phyloP scores from a whole-genome alignment of 2,888 invertebrate genomes.

The Agrenia bidenticulata region DNA sequence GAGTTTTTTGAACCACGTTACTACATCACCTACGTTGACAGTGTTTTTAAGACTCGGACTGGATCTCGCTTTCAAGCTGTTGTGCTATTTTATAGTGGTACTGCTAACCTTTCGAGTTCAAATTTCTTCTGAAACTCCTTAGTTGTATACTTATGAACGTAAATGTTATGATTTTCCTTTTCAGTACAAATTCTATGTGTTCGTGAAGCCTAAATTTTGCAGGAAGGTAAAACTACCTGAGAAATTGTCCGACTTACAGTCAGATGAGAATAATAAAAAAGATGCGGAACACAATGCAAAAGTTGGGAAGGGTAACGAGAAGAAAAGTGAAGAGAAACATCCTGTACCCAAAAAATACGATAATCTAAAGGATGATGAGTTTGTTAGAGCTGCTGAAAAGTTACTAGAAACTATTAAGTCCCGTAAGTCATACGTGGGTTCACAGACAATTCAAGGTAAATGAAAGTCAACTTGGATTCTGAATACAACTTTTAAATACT shows the following conservation, averaged over 20 bases:
- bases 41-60: neutral
- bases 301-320: neutral
- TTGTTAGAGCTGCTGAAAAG: neutral
- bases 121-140: too few species aligned
- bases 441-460: neutral
- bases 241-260: neutral
- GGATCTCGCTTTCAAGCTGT: neutral
- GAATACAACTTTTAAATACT: too few species aligned
- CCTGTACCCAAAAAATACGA: neutral
- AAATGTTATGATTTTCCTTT: too few species aligned
- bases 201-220: neutral
- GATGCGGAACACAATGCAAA: neutral
- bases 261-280: neutral
- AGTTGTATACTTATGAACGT: too few species aligned
- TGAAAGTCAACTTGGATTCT: too few species aligned
- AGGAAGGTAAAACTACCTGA: neutral
- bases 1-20: too few species aligned
- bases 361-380: neutral
- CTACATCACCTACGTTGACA: too few species aligned
- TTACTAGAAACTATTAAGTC: neutral
- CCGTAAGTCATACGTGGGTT: neutral
- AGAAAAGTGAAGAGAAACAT: neutral
- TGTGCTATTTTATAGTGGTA: neutral
- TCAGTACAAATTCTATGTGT: neutral
- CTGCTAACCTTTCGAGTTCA: too few species aligned